phyloP scores from a whole-genome alignment of 2,113 vertebrate species.

The Aptenodytes patagonicus region DNA sequence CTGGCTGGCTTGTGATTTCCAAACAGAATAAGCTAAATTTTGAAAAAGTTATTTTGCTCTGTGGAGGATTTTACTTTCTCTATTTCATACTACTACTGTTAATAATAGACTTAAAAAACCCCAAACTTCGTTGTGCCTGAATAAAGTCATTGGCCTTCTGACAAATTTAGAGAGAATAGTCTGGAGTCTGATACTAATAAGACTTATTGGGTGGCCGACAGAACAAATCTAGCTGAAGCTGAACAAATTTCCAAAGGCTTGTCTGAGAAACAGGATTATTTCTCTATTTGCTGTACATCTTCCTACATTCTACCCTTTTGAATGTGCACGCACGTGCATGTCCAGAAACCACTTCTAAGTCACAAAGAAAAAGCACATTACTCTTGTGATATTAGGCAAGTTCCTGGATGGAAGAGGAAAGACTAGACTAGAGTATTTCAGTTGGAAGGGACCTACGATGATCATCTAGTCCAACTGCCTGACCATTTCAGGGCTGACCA shows the following conservation, averaged over 20 bases:
- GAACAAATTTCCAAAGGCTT: constrained; percentile 12
- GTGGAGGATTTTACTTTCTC: constrained; percentile 3
- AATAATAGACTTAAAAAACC: not conserved
- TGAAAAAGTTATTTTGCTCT: not conserved
- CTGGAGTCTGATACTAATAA: constrained; percentile 53
- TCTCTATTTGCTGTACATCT: not conserved
- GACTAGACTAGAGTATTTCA: not conserved
- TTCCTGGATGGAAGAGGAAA: not conserved
- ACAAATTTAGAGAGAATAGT: constrained; percentile 39
- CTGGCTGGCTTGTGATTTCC: not conserved
- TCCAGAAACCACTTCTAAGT: not conserved
- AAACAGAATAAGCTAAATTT: not conserved
- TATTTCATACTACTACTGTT: not conserved
- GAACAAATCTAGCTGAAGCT: constrained; percentile 11
- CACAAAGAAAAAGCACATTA: not conserved
- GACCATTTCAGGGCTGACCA: not conserved
- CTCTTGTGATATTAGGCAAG: not conserved
- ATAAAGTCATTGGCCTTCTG: not conserved
- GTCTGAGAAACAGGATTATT: not conserved
- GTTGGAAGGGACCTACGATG: not conserved
- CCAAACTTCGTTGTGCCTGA: not conserved
- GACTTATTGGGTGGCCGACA: constrained; percentile 25
- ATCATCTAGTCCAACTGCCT: not conserved
- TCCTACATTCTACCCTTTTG: not conserved
- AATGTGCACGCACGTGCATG: not conserved